Percentiles rank a stretch among this genome's conserved stretches.
Evolutionary conservation across 2,888 invertebrate genomes (phyloP).

Genomic region (Chrysolina oricalcia): DNA sequence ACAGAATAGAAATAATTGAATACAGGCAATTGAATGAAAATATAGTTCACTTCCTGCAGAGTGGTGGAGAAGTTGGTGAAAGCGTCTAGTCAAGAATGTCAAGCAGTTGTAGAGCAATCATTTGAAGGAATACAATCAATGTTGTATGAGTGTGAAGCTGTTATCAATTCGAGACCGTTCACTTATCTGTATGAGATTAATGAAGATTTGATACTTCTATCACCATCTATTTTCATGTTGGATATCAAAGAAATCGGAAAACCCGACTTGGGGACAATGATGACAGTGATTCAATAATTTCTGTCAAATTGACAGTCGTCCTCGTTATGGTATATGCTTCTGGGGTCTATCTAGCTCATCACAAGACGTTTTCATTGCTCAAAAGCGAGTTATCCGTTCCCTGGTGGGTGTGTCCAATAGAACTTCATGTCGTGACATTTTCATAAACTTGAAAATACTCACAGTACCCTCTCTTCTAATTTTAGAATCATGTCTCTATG

Average conservation of each 20-base stretch:
- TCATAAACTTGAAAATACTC: too few relatives aligned
- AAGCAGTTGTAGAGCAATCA: background rate
- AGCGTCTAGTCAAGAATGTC: background rate
- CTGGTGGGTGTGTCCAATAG: too few relatives aligned
- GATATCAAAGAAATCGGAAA: background rate
- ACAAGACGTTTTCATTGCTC: too few relatives aligned
- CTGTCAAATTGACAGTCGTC: too few relatives aligned
- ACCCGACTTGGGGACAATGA: background rate
- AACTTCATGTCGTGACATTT: too few relatives aligned
- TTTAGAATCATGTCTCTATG: too few relatives aligned
- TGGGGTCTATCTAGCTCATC: too few relatives aligned
- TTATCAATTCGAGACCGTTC: constrained; percentile 10
- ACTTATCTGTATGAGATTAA: background rate
- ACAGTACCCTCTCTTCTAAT: too few relatives aligned
- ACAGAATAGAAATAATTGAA: background rate
- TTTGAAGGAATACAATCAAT: constrained; percentile 4
- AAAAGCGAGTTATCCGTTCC: too few relatives aligned
- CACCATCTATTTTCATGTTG: background rate
- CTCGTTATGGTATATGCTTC: too few relatives aligned
- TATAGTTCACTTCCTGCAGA: background rate
- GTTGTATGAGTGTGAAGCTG: background rate
- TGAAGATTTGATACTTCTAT: background rate
- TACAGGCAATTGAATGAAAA: constrained; percentile 9
- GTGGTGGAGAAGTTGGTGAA: constrained; percentile 21
- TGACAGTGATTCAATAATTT: background rate